Base-by-base conservation (phyloP, 2,888 invertebrate species). In the Lasiommata megera region DNA sequence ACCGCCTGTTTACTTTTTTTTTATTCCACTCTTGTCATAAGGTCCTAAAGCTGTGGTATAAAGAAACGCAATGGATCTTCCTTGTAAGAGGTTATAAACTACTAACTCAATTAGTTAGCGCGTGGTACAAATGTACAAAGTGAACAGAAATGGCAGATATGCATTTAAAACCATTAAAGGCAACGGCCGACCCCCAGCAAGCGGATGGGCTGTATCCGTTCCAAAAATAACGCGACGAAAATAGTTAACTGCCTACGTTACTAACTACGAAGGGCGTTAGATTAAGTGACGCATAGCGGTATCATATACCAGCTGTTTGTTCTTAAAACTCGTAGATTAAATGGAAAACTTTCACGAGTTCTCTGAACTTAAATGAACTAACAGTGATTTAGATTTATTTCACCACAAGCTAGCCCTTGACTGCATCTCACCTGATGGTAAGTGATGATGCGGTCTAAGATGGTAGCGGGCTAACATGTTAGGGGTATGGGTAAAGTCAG, bases 161-260 rank as follows among this genome's bases (percentile, higher is more conserved):
- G 56, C 55, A 54, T 54, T 56, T 59, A 41, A 14, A 34, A 41
- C 48, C 51, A 54, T 54, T 48, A 54, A 68, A 63, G 63, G 40
- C 68, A 71, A 67, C 63, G 70, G 56, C 64, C 73, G 72, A 74
- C 75, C 76, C 76, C 76, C 75, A 63, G 69, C 70, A 70, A 65
- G 69, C 70, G 71, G 73, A 73, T 70, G 68, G 55, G 60, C 54
- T 61, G 66, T 65, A 73, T 76, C 75, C 75, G 74, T 54, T 70
- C 62, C 66, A 34, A 58, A 71, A 72, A 72, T 73, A 74, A 56
- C 55, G 18, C 38, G 55, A 60, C 68, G 59, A 53, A 69, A 73
- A 72, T 71, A 72, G 65, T 29, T 16, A 16, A 46, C 46, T 46
- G 16, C 16, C 14, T 14, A 37, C n/a, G 23, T 29, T 28, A 37